Conservation (phyloP, 2,797 vertebrate species). For the Halcyon smyrnensis region DNA sequence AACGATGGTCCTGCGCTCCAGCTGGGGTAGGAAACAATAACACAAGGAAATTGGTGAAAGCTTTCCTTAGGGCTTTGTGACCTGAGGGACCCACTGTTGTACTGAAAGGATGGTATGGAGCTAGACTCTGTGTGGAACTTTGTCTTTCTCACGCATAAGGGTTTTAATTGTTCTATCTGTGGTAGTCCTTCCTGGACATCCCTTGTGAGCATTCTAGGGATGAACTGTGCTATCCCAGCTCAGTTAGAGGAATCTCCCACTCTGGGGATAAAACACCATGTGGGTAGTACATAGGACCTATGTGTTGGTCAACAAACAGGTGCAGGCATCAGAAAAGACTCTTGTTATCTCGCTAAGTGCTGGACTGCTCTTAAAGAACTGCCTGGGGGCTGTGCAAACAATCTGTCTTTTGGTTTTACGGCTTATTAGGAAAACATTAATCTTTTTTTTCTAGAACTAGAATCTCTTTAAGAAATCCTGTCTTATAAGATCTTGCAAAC, state of each 20-base stretch:
- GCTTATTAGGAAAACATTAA: not conserved
- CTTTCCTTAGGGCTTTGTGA: not conserved
- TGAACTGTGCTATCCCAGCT: not conserved
- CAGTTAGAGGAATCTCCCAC: not conserved
- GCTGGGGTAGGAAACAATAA: slow-evolving; percentile 14
- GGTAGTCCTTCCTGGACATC: not conserved
- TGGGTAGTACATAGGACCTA: not conserved
- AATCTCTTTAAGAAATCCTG: not conserved
- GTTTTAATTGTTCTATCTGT: not conserved
- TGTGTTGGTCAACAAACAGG: not conserved
- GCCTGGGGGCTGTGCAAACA: not conserved
- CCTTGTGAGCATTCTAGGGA: not conserved
- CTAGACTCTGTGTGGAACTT: not conserved
- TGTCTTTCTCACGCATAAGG: not conserved
- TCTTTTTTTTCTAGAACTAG: not conserved
- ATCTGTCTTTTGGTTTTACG: not conserved
- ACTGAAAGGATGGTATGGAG: not conserved
- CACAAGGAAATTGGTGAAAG: not conserved
- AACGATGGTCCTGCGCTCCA: slow-evolving; percentile 33
- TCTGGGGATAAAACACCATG: not conserved
- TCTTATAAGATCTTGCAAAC: not conserved
- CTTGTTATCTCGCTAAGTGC: not conserved
- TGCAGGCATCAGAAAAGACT: not conserved
- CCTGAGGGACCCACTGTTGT: not conserved
- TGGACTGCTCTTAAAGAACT: not conserved